phyloP scores from a whole-genome alignment of 2,113 vertebrate genomes.

The Siniperca knerii region DNA sequence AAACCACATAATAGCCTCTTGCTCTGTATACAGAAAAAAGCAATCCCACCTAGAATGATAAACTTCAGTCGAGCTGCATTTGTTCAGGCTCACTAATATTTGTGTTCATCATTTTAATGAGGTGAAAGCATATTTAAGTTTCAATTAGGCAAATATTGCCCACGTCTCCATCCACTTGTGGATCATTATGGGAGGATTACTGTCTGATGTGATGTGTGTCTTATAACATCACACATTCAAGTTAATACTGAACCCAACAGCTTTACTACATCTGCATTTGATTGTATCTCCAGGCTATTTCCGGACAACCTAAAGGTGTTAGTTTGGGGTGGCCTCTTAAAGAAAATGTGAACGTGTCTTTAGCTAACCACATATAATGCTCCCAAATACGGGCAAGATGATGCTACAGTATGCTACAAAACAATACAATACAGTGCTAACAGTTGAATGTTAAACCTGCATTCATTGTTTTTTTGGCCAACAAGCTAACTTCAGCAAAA shows the following conservation, averaged over 20 bases:
- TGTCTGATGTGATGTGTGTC: slow-evolving; percentile 12
- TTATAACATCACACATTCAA: slow-evolving; percentile 10
- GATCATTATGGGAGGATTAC: slow-evolving; percentile 1
- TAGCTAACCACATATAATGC: not conserved
- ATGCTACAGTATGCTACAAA: not conserved
- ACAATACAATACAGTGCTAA: not conserved
- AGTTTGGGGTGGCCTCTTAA: not conserved
- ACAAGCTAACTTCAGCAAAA: not conserved
- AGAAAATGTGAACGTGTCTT: not conserved
- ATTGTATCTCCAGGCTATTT: slow-evolving; percentile 36
- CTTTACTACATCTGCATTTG: slow-evolving; percentile 11
- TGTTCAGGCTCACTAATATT: slow-evolving; percentile 10
- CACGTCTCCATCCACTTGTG: slow-evolving; percentile 4
- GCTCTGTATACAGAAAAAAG: slow-evolving; percentile 10
- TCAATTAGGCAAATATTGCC: slow-evolving; percentile 21
- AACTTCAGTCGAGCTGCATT: slow-evolving; percentile 13
- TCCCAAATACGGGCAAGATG: not conserved
- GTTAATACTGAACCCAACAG: not conserved
- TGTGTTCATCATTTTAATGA: slow-evolving; percentile 33
- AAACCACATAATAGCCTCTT: slow-evolving; percentile 7
- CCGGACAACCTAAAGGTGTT: slow-evolving; percentile 30
- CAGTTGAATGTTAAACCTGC: not conserved
- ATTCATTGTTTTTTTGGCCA: not conserved
- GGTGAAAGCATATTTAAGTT: not conserved
- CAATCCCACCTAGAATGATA: not conserved